Evolutionary conservation across 2,888 invertebrate genomes (phyloP), one percentile per base, ranked within the genome.

Genomic region (Pachydiplax longipennis): DNA sequence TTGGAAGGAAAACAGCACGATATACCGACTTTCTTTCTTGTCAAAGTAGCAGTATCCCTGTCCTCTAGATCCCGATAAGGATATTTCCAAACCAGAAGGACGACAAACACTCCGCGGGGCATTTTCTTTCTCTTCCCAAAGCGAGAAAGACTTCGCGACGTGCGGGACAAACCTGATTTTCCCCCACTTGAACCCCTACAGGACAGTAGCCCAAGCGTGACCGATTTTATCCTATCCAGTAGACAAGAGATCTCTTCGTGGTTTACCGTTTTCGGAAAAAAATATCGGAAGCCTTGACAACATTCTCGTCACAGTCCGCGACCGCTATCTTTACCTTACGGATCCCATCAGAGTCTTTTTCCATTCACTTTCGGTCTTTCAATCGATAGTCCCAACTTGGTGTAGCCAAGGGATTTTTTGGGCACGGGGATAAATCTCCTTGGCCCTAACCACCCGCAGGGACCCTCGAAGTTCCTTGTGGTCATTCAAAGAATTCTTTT

Each of bases 201-300:
- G 87, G 37, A 87, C 61, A 87, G 61, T 87, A 61, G 61, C 35
- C 37, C 87, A 37, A 61, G 87, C 87, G 65, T 87, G 87, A 87
- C 31, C 61, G 31, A 87, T 87, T 87, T 37, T 83, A 48, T 83
- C 83, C 83, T 65, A 35, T 61, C 81, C 81, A 18, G n/a, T 18
- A 35, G 83, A 83, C 83, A 35, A 25, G 58, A 61, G 61, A 87
- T 61, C 31, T 87, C 37, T 22, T n/a, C 22, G 87, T 61, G 87
- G 73, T 73, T 73, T 73, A 73, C 73, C 73, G 31, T 58, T 65
- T 65, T 37, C 22, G 37, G 82, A 37, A 37, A 61, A 8, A 61
- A 87, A 37, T 61, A 31, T 13, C 87, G 87, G 61, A 1, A 87
- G 61, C 25, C 87, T 61, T 48, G 18, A 25, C 40, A 87, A 35